Evolutionary conservation across 2,888 invertebrate genomes (phyloP).

Genomic region (Zaprionus obscuricornis): DNA sequence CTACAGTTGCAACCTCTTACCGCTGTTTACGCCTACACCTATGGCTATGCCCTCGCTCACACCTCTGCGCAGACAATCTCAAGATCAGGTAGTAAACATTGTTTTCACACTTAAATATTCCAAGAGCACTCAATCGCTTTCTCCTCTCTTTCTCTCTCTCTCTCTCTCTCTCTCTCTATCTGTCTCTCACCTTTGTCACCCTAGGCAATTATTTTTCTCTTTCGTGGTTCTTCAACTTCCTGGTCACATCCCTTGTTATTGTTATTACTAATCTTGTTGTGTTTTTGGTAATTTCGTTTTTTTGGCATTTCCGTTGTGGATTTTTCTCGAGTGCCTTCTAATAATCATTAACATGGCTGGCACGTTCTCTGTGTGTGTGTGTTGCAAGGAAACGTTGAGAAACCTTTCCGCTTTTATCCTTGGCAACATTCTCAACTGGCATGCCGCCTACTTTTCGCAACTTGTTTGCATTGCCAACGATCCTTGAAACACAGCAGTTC

Average conservation of each 20-base stretch:
- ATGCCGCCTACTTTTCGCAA: conserved; percentile 49
- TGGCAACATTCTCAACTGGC: conserved; percentile 33
- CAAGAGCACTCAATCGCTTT: no score
- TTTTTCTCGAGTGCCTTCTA: conserved; percentile 37
- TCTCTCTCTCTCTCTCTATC: no score
- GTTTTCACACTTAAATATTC: conserved; percentile 54
- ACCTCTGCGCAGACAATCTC: conserved; percentile 3
- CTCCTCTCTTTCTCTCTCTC: no score
- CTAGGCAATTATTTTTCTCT: conserved; percentile 9
- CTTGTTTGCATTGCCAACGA: conserved; percentile 47
- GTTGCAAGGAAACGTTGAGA: conserved; percentile 10
- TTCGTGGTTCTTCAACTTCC: conserved; percentile 34
- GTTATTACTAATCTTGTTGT: conserved; percentile 13
- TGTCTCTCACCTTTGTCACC: conserved; percentile 20
- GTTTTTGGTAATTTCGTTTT: conserved; percentile 42
- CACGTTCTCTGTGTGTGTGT: conserved; percentile 48
- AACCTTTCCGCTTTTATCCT: conserved; percentile 26
- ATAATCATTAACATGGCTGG: conserved; percentile 52
- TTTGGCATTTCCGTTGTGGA: conserved; percentile 72
- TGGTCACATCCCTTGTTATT: conserved; percentile 21
- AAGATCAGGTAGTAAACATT: conserved; percentile 73
- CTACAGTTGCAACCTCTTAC: conserved; percentile 6
- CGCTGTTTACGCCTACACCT: conserved; percentile 2
- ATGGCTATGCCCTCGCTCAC: conserved; percentile 1
- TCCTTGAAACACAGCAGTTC: conserved; percentile 20